A percentile compares a stretch with the other conserved stretches of the same genome.
Conservation (phyloP, 2,113 vertebrate genomes). For the Xiphophorus hellerii region DNA sequence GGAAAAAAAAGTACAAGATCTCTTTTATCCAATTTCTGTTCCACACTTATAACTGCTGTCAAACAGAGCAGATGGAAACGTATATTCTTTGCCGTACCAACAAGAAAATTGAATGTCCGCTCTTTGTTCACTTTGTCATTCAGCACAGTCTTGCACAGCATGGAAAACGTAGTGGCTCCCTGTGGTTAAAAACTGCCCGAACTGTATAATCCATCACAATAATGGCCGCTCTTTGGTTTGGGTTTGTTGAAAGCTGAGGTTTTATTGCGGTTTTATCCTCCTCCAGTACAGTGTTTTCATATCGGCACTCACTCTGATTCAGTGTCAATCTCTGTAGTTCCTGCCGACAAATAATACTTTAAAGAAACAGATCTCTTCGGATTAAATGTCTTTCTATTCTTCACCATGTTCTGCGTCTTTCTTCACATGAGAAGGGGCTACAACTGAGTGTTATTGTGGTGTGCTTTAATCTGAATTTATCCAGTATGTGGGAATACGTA, state of each 20-base stretch:
- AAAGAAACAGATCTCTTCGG: slow-evolving; percentile 25
- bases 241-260: slow-evolving; percentile 29
- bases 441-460: neutral
- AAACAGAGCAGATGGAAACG: neutral
- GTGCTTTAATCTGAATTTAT: neutral
- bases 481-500: neutral
- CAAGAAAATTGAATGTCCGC: neutral
- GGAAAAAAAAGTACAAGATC: neutral
- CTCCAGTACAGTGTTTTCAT: slow-evolving; percentile 40
- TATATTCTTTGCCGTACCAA: neutral
- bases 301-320: slow-evolving; percentile 20
- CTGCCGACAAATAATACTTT: slow-evolving; percentile 17
- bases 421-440: slow-evolving; percentile 9
- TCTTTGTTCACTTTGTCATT: slow-evolving; percentile 4
- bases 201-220: slow-evolving; percentile 26
- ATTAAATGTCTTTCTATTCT: slow-evolving; percentile 17
- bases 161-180: slow-evolving; percentile 19
- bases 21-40: neutral
- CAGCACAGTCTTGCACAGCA: neutral
- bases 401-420: slow-evolving; percentile 18
- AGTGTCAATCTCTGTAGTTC: slow-evolving; percentile 30
- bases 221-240: slow-evolving; percentile 24
- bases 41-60: neutral
- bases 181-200: slow-evolving; percentile 12
- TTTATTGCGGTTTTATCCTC: slow-evolving; percentile 29